Evolutionary conservation across 2,113 vertebrate genomes (phyloP).

Genomic region (Bufo bufo): DNA sequence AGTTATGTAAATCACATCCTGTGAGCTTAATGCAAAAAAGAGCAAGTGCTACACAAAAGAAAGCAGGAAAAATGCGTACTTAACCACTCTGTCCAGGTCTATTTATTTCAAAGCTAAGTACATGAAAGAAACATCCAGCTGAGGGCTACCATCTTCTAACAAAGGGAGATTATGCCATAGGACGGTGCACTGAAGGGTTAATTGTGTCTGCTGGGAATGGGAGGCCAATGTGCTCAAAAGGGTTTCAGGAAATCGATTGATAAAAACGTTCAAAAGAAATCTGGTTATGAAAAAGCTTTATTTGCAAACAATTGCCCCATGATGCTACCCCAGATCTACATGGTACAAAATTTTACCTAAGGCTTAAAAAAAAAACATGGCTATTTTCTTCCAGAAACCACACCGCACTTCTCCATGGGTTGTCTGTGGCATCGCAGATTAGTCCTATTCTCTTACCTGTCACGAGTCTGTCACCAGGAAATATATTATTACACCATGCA

Average conservation of each 20-base stretch:
- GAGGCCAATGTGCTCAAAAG: not conserved
- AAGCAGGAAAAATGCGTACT: not conserved
- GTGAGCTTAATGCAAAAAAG: not conserved
- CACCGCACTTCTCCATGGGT: not conserved
- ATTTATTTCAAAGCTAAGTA: not conserved
- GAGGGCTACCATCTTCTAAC: not conserved
- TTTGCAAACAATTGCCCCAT: not conserved
- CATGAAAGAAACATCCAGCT: not conserved
- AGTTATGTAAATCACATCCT: not conserved
- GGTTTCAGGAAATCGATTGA: not conserved
- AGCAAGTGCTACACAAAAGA: not conserved
- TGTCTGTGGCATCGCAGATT: too few relatives aligned
- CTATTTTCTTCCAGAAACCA: too few relatives aligned
- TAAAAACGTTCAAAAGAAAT: not conserved
- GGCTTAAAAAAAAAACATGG: too few relatives aligned
- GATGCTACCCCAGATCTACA: not conserved
- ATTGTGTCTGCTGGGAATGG: not conserved
- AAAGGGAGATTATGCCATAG: not conserved
- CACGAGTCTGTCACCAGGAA: too few relatives aligned
- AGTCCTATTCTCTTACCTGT: not conserved
- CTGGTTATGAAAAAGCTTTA: not conserved
- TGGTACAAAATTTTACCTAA: not conserved
- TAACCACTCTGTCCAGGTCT: not conserved
- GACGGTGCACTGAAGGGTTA: not conserved
- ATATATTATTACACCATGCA: too few relatives aligned